Percentiles rank a stretch among this genome's conserved stretches.
Evolutionary conservation across 35 echinoderm and acorn worm genomes (phyloP).

Genomic region (Diadema setosum): DNA sequence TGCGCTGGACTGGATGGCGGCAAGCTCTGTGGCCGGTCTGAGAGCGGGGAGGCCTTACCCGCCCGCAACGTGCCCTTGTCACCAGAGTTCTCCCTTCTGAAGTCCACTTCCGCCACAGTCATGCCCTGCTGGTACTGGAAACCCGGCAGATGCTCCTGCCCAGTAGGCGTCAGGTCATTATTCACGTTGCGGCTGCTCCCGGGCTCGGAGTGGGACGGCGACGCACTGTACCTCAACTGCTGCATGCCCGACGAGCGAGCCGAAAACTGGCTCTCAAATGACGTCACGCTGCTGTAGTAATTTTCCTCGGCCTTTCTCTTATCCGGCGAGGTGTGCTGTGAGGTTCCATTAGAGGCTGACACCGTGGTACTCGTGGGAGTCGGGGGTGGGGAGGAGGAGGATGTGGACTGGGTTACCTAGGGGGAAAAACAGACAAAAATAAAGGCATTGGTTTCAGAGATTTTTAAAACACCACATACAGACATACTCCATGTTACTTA

Average conservation of each 20-base stretch:
- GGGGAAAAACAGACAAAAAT: background rate
- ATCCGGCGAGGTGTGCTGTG: constrained; percentile 81
- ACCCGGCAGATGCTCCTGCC: constrained; percentile 28
- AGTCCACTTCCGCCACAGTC: background rate
- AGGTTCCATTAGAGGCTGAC: constrained; percentile 61
- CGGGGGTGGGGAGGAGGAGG: constrained; percentile 41
- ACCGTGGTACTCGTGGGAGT: constrained; percentile 58
- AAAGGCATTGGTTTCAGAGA: too few species aligned
- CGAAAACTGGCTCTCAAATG: constrained; percentile 69
- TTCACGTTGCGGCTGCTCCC: background rate
- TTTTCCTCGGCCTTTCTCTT: constrained; percentile 68
- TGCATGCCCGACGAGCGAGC: constrained; percentile 15
- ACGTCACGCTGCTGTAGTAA: constrained; percentile 90
- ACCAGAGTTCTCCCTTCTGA: background rate
- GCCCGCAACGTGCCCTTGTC: constrained; percentile 47
- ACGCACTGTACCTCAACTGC: background rate
- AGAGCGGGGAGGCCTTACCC: constrained; percentile 51
- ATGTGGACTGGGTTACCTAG: constrained; percentile 8
- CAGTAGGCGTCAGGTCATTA: constrained; percentile 29
- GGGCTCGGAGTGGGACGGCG: constrained; percentile 5
- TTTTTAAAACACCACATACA: too few species aligned
- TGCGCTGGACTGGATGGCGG: constrained; percentile 73
- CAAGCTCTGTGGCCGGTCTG: constrained; percentile 67
- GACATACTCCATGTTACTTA: too few species aligned
- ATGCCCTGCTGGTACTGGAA: background rate